Evolutionary conservation across 2,888 invertebrate genomes (phyloP), one percentile per base, ranked within the genome.

Genomic region (Eudasyphora cyanicolor): DNA sequence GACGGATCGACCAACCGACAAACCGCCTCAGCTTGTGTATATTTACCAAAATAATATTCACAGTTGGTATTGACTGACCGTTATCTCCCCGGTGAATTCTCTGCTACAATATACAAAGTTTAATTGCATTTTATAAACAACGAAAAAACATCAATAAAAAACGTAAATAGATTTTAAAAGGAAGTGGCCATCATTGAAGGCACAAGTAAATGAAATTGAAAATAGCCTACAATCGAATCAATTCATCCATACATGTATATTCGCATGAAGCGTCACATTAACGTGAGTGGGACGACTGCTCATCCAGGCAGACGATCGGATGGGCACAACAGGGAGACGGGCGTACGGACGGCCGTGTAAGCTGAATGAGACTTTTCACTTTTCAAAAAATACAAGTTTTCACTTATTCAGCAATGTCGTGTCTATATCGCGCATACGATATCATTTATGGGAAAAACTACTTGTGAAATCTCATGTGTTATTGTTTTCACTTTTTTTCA

Each of bases 371-470:
- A 57, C 57, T 57, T 57, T 57, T 57, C 57, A 57, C 10, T 57
- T 57, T 24, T 24, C 27, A 57, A 57, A 57, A 57, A 57, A 27
- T 57, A n/a, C n/a, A n/a, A n/a, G n/a, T n/a, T n/a, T 57, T 57
- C 57, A 57, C 57, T 27, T 19, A 57, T n/a, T n/a, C 45, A 14
- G 6, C 45, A 45, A n/a, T 57, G 14, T 12, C 45, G 12, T 38
- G 12, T 24, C 17, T 1, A 5, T 24, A 21, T 10, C 57, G 7
- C n/a, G n/a, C 7, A 8, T 54, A 1, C 8, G 51, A 21, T 57
- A 57, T 21, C 64, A n/a, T 64, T 38, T 64, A 64, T 64, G 64
- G 64, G 38, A 64, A 51, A 62, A 62, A 64, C 32, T 35, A 21
- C 17, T 38, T 64, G 19, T 35, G 38, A 62, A 62, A 62, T 35